Percentiles rank a stretch among this genome's conserved stretches.
phyloP scores from a whole-genome alignment of 2,797 vertebrate genomes.

The Acipenser ruthenus region DNA sequence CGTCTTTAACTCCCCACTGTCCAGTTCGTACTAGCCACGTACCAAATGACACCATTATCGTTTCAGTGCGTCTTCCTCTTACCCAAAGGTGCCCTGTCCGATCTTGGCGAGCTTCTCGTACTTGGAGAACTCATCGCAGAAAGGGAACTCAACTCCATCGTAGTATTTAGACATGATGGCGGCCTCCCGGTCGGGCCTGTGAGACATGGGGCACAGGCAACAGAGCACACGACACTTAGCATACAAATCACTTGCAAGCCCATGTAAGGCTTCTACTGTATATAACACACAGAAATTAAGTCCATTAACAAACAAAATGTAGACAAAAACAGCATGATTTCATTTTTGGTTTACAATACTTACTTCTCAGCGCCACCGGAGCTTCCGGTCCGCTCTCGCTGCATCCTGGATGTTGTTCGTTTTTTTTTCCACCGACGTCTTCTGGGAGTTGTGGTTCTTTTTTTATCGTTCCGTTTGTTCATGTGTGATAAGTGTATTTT shows the following conservation, averaged over 20 bases:
- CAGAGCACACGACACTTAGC: neutral
- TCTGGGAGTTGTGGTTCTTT: no score
- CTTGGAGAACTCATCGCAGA: slow-evolving; percentile 95
- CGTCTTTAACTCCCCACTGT: no score
- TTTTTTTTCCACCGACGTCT: no score
- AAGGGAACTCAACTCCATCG: slow-evolving; percentile 91
- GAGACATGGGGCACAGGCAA: slow-evolving; percentile 11
- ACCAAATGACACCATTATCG: no score
- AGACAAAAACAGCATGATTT: slow-evolving; percentile 12
- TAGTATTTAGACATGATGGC: slow-evolving; percentile 92
- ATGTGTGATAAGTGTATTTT: no score
- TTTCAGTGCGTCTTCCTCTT: slow-evolving; percentile 28
- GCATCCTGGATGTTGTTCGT: slow-evolving; percentile 38
- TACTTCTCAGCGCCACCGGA: slow-evolving; percentile 59
- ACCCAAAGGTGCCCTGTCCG: slow-evolving; percentile 96
- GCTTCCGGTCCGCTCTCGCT: slow-evolving; percentile 59
- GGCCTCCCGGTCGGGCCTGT: slow-evolving; percentile 60
- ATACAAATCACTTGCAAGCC: neutral
- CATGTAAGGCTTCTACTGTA: neutral
- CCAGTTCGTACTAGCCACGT: no score
- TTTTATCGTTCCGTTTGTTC: no score
- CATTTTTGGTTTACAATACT: slow-evolving; percentile 11
- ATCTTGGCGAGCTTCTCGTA: slow-evolving; percentile 97
- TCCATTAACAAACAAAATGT: neutral
- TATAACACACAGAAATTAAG: neutral